These are phyloP conservation scores for Bovichtus diacanthus DNA, from an alignment of 2,797 vertebrate species.

Conservation along the genomic window DNA sequence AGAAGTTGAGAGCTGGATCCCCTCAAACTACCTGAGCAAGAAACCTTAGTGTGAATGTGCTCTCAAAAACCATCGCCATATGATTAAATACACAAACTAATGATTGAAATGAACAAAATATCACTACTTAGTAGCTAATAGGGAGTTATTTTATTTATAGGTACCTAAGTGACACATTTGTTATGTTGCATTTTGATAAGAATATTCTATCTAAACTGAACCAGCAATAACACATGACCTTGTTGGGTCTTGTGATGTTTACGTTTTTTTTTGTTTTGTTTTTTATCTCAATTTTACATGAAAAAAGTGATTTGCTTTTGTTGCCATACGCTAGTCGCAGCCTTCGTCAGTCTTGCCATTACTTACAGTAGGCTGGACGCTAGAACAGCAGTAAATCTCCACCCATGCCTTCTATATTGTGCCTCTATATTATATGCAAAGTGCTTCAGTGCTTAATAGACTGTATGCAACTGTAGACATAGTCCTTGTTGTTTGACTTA, in stretches of 20 bases:
- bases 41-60: slow-evolving; percentile 87
- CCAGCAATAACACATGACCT: slow-evolving; percentile 73
- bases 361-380: slow-evolving; percentile 52
- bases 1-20: slow-evolving; percentile 97
- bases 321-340: slow-evolving; percentile 69
- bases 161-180: slow-evolving; percentile 67
- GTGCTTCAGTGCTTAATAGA: slow-evolving; percentile 72
- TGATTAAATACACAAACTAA: slow-evolving; percentile 14
- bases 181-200: slow-evolving; percentile 74
- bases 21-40: slow-evolving; percentile 97
- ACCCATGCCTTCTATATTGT: slow-evolving; percentile 77
- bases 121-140: slow-evolving; percentile 73
- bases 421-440: slow-evolving; percentile 81
- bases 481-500: slow-evolving; percentile 29
- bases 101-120: slow-evolving; percentile 51
- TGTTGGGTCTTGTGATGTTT: slow-evolving; percentile 68
- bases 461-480: slow-evolving; percentile 65
- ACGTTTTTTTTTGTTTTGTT: slow-evolving; percentile 51
- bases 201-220: slow-evolving; percentile 68
- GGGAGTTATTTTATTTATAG: slow-evolving; percentile 82
- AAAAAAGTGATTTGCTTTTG: slow-evolving; percentile 42
- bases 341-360: slow-evolving; percentile 56
- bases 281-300: slow-evolving; percentile 49
- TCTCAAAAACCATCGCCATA: slow-evolving; percentile 17
- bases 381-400: slow-evolving; percentile 65